A percentile compares a stretch with the other conserved stretches of the same genome.
These are phyloP conservation scores for Nemopilema nomurai DNA, from an alignment of 30 jellyfish, hydroid and myxozoan genomes.

Conservation along the genomic window DNA sequence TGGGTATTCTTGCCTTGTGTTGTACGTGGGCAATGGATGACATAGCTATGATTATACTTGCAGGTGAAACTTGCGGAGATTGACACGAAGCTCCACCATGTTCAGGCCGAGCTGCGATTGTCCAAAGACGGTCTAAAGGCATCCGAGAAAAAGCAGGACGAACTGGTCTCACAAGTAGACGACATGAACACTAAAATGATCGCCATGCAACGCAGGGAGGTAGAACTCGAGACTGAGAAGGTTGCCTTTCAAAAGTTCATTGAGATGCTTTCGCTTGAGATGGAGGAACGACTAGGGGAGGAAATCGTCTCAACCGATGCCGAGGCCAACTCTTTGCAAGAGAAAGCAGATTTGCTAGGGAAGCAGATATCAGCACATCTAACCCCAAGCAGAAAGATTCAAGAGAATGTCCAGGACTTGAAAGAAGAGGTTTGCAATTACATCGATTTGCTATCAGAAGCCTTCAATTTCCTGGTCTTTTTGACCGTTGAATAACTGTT, in stretches of 20 bases:
- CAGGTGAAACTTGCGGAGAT: constrained; percentile 63
- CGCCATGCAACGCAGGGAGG: constrained; percentile 83
- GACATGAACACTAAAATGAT: constrained; percentile 69
- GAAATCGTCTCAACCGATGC: constrained; percentile 89
- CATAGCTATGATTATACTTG: background rate
- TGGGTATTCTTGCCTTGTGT: too few relatives aligned
- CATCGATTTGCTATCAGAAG: too few relatives aligned
- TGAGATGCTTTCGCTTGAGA: constrained; percentile 90
- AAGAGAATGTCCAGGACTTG: constrained; percentile 88
- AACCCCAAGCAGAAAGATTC: constrained; percentile 83
- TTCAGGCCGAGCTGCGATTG: constrained; percentile 67
- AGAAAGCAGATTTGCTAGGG: constrained; percentile 92
- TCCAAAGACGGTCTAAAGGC: constrained; percentile 28
- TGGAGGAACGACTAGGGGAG: constrained; percentile 96
- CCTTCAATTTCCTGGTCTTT: too few relatives aligned
- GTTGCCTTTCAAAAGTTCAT: constrained; percentile 88
- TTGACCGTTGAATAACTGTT: too few relatives aligned
- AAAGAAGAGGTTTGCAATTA: constrained; percentile 76
- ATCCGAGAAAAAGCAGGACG: constrained; percentile 54
- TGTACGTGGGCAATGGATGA: too few relatives aligned
- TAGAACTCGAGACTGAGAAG: constrained; percentile 85
- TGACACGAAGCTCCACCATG: constrained; percentile 73
- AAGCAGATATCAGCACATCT: constrained; percentile 86
- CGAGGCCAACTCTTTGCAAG: constrained; percentile 84
- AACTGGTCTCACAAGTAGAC: constrained; percentile 62